These are phyloP conservation scores for Alentia gelatinosa DNA, from an alignment of 2,888 invertebrate species.

Conservation along the genomic window DNA sequence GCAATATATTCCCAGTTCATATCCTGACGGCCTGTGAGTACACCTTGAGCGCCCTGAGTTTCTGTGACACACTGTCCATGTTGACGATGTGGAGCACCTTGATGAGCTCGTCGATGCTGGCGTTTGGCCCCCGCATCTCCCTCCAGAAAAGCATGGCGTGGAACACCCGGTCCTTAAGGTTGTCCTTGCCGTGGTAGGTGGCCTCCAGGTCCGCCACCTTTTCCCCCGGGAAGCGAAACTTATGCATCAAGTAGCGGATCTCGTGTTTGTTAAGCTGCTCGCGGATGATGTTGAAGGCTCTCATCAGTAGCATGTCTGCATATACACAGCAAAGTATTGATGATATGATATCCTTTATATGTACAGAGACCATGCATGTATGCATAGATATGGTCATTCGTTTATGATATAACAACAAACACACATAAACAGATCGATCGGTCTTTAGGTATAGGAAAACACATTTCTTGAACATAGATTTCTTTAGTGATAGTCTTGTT, in stretches of 20 bases:
- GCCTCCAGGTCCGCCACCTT: slow-evolving; percentile 75
- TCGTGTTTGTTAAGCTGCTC: slow-evolving; percentile 74
- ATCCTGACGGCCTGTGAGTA: slow-evolving; percentile 58
- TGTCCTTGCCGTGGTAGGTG: slow-evolving; percentile 74
- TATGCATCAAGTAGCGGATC: slow-evolving; percentile 75
- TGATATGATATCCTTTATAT: no score
- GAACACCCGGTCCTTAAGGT: slow-evolving; percentile 72
- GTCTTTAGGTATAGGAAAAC: no score
- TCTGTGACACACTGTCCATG: slow-evolving; percentile 66
- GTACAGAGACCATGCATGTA: no score
- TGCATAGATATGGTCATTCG: no score
- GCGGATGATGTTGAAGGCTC: slow-evolving; percentile 74
- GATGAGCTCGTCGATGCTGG: slow-evolving; percentile 76
- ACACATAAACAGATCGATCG: no score
- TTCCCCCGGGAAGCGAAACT: slow-evolving; percentile 75
- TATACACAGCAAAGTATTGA: no score
- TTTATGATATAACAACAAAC: no score
- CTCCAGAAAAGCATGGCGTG: slow-evolving; percentile 74
- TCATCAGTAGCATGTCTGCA: slow-evolving; percentile 73
- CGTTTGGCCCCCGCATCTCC: slow-evolving; percentile 70
- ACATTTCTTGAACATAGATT: no score
- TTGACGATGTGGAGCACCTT: slow-evolving; percentile 76
- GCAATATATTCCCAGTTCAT: slow-evolving; percentile 37
- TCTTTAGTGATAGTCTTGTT: no score
- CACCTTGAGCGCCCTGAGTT: slow-evolving; percentile 57